Conservation (phyloP, 2,888 invertebrate genomes). For the Helicoverpa assulta region DNA sequence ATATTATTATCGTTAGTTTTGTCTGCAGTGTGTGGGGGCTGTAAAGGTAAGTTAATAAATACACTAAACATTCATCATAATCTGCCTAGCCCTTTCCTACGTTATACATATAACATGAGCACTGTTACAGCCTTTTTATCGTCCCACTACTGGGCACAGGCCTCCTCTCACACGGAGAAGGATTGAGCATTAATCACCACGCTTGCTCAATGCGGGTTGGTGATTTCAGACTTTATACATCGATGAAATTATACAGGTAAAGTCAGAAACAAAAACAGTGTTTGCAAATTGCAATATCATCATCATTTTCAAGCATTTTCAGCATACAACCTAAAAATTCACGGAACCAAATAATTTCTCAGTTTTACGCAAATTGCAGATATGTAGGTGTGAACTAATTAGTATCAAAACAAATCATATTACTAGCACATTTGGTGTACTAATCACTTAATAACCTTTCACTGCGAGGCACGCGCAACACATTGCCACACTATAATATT, state of each 20-base stretch:
- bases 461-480: slow-evolving; percentile 37
- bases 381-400: slow-evolving; percentile 39
- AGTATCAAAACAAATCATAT: slow-evolving; percentile 48
- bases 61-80: no score
- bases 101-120: no score
- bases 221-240: no score
- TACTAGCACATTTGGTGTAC: slow-evolving; percentile 40
- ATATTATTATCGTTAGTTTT: neutral
- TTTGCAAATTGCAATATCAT: slow-evolving; percentile 6
- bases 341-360: slow-evolving; percentile 46
- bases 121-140: no score
- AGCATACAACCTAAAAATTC: slow-evolving; percentile 32
- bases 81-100: no score
- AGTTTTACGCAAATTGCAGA: slow-evolving; percentile 47
- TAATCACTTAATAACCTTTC: slow-evolving; percentile 51
- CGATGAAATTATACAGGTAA: neutral
- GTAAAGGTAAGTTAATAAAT: no score
- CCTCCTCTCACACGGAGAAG: no score
- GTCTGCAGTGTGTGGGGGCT: no score
- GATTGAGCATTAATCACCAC: no score
- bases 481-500: slow-evolving; percentile 31
- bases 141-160: no score
- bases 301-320: slow-evolving; percentile 11
- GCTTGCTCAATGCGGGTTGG: no score
- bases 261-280: neutral